phyloP scores from a whole-genome alignment of 1,140 invertebrate genomes.

The Drosophila guanche region DNA sequence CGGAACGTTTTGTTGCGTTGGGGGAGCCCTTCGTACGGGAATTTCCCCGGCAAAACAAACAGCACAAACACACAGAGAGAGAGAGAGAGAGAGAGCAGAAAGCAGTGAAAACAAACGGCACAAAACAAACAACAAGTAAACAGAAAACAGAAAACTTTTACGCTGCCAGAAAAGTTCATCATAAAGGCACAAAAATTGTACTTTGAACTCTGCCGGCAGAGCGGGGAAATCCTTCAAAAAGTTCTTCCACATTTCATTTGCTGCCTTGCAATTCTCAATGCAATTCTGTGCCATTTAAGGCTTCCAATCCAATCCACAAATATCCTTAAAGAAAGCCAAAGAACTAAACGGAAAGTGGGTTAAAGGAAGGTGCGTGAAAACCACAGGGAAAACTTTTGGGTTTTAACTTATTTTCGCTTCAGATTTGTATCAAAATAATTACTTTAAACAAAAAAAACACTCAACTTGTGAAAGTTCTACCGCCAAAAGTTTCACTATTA shows the following conservation, averaged over 20 bases:
- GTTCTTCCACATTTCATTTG: slow-evolving; percentile 34
- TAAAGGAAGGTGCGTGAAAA: background rate
- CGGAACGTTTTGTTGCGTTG: slow-evolving; percentile 54
- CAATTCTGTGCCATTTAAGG: slow-evolving; percentile 37
- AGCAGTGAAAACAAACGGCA: slow-evolving; percentile 58
- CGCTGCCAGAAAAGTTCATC: slow-evolving; percentile 37
- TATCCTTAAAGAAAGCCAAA: slow-evolving; percentile 3
- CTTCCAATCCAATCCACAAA: slow-evolving; percentile 6
- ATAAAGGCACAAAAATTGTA: slow-evolving; percentile 42
- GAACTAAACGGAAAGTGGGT: background rate
- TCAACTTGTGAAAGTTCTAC: too few relatives aligned
- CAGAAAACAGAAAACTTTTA: slow-evolving; percentile 22
- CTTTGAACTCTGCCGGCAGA: slow-evolving; percentile 42
- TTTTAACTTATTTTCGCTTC: background rate
- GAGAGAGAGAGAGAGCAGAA: slow-evolving; percentile 58
- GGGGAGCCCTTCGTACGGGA: slow-evolving; percentile 34
- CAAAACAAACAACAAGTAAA: slow-evolving; percentile 51
- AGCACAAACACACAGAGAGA: slow-evolving; percentile 53
- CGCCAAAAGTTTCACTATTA: too few relatives aligned
- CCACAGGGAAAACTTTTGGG: slow-evolving; percentile 2
- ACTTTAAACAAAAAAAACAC: background rate
- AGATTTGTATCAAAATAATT: slow-evolving; percentile 18
- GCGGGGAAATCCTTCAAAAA: slow-evolving; percentile 44
- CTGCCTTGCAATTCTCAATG: slow-evolving; percentile 17
- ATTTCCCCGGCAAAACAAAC: slow-evolving; percentile 66